Percentiles rank a stretch among this genome's conserved stretches.
These are phyloP conservation scores for Corythornis cristatus DNA, from an alignment of 2,113 vertebrate species.

Conservation along the genomic window DNA sequence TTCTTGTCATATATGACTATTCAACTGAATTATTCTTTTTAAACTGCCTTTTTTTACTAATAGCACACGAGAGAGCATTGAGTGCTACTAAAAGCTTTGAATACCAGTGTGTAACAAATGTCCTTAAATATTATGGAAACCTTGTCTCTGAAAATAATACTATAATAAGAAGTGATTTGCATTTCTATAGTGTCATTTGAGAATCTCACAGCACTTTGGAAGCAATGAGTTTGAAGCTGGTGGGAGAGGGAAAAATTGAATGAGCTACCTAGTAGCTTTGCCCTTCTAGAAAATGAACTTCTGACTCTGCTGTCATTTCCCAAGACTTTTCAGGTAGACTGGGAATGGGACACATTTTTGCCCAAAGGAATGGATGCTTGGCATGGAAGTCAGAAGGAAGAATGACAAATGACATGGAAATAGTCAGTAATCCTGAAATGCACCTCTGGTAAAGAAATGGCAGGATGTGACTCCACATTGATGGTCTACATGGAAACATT, in stretches of 20 bases:
- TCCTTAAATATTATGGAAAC: constrained; percentile 30
- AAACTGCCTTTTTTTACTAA: not conserved
- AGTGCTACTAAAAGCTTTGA: not conserved
- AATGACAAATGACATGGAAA: not conserved
- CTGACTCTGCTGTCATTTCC: not conserved
- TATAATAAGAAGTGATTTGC: not conserved
- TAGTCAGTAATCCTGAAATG: not conserved
- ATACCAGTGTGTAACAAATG: not conserved
- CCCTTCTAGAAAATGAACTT: not conserved
- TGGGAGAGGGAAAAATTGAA: not conserved
- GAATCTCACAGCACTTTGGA: not conserved
- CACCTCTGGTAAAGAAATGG: not conserved
- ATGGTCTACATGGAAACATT: not conserved
- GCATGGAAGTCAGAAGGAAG: not conserved
- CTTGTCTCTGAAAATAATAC: constrained; percentile 17
- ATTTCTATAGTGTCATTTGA: constrained; percentile 21
- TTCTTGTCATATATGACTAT: not conserved
- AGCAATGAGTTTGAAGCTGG: not conserved
- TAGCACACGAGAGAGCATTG: not conserved
- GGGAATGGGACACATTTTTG: not conserved
- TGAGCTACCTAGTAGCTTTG: not conserved
- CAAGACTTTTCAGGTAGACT: not conserved
- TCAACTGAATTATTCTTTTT: not conserved
- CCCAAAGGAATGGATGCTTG: not conserved
- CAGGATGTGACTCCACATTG: not conserved